Conservation (phyloP, 92 coral and sea anemone species). For the Hydrozoanthus gracilis region DNA sequence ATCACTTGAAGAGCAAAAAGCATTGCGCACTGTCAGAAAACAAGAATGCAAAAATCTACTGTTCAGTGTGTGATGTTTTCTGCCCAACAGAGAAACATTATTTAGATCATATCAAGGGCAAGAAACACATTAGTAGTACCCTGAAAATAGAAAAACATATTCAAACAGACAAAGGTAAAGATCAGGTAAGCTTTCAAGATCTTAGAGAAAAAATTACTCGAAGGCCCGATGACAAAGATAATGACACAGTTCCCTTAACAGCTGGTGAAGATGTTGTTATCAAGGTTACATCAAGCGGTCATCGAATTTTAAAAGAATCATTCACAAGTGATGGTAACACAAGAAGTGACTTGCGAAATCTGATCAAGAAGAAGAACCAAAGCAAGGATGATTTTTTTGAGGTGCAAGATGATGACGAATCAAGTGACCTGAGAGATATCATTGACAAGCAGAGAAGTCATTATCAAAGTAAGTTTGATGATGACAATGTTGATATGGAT, state of each 20-base stretch:
- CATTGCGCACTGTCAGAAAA: conserved; percentile 22
- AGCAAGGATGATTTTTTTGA: conserved; percentile 15
- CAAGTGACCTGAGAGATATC: conserved; percentile 55
- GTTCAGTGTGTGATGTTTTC: conserved; percentile 34
- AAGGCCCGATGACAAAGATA: conserved; percentile 47
- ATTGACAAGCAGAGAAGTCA: conserved; percentile 59
- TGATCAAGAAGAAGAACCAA: conserved; percentile 44
- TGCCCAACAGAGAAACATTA: conserved; percentile 38
- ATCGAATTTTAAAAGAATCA: conserved; percentile 30
- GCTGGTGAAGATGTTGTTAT: conserved; percentile 33
- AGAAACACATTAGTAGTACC: conserved; percentile 46
- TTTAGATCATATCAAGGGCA: conserved; percentile 25
- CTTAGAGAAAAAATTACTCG: conserved; percentile 61
- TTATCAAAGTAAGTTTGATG: conserved; percentile 30
- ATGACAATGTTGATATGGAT: conserved; percentile 17
- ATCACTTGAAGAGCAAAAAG: conserved; percentile 58
- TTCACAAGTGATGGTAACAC: neutral
- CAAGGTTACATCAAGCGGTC: conserved; percentile 34
- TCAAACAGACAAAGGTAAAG: conserved; percentile 20
- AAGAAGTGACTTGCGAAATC: conserved; percentile 21
- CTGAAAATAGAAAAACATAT: conserved; percentile 31
- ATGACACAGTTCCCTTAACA: conserved; percentile 26
- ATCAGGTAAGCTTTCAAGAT: conserved; percentile 46
- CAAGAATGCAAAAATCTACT: conserved; percentile 26
- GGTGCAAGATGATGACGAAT: conserved; percentile 38